Evolutionary conservation across 2,797 vertebrate species (phyloP).

Genomic region (Apogon talboti): DNA sequence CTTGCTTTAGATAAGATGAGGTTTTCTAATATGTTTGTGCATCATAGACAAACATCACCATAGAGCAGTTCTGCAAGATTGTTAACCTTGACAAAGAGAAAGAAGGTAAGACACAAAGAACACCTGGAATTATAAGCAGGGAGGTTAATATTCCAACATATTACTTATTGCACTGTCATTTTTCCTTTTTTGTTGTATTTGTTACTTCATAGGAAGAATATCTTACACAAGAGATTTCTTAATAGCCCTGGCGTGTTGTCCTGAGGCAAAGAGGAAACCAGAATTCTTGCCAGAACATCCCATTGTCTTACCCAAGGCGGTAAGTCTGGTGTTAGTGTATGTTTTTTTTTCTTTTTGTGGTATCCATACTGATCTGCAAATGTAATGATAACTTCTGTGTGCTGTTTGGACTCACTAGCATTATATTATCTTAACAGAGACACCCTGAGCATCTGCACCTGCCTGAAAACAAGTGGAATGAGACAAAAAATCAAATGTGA

Average conservation of each 20-base stretch:
- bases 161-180: background rate
- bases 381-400: background rate
- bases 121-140: too few species aligned
- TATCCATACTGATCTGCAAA: background rate
- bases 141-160: too few species aligned
- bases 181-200: background rate
- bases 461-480: slow-evolving; percentile 29
- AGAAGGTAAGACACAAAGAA: slow-evolving; percentile 53
- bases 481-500: slow-evolving; percentile 48
- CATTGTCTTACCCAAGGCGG: slow-evolving; percentile 77
- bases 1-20: background rate
- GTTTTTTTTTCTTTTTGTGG: background rate
- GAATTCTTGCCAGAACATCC: slow-evolving; percentile 83
- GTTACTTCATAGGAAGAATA: slow-evolving; percentile 72
- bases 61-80: slow-evolving; percentile 80
- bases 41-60: slow-evolving; percentile 66
- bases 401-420: slow-evolving; percentile 5
- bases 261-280: slow-evolving; percentile 82
- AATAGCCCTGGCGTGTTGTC: slow-evolving; percentile 79
- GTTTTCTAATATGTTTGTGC: slow-evolving; percentile 26
- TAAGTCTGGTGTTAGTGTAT: slow-evolving; percentile 57
- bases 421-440: slow-evolving; percentile 50
- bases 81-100: slow-evolving; percentile 67
- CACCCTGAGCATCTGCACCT: slow-evolving; percentile 40
- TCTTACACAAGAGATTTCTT: slow-evolving; percentile 84